Evolutionary conservation across 2,888 invertebrate species (phyloP), one percentile per base, ranked within the genome.

Genomic region (Endomychus coccineus): DNA sequence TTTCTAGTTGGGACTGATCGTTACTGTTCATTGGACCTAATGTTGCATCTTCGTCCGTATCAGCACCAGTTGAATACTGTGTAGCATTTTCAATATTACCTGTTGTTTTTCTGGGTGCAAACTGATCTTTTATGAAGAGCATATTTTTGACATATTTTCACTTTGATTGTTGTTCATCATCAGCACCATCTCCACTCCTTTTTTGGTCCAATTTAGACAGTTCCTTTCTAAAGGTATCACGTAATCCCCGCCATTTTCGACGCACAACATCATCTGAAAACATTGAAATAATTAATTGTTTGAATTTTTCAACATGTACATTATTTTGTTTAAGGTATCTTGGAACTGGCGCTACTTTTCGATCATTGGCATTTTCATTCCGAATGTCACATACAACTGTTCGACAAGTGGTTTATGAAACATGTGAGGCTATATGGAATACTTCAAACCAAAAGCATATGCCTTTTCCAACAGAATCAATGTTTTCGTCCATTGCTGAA

Each of bases 71-170:
- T n/a, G n/a, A n/a, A n/a, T n/a, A n/a, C n/a, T n/a, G n/a, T n/a
- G n/a, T 25, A 25, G 11, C 25, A 25, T 25, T 25, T 25, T 25
- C 11, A 25, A 25, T 25, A 25, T 25, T 25, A 11, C n/a, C 25
- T 6, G 25, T 25, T 25, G 25, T 25, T 25, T 25, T 25, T 25
- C 25, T 25, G n/a, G 10, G 25, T 25, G 25, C 25, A 25, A 25
- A 25, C 25, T 25, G 25, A 9, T 25, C 25, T 25, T 25, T n/a
- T n/a, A n/a, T n/a, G n/a, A n/a, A n/a, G n/a, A n/a, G n/a, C n/a
- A n/a, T n/a, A n/a, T n/a, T n/a, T 25, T 25, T 25, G 10, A 25
- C 5, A 25, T 25, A 25, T 25, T 25, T 6, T 10, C 25, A 25
- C 25, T n/a, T 25, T 25, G 25, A 6, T 25, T 25, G 11, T 25